Base-by-base conservation (phyloP, 2,797 vertebrate genomes). In the Aphelocoma californica region DNA sequence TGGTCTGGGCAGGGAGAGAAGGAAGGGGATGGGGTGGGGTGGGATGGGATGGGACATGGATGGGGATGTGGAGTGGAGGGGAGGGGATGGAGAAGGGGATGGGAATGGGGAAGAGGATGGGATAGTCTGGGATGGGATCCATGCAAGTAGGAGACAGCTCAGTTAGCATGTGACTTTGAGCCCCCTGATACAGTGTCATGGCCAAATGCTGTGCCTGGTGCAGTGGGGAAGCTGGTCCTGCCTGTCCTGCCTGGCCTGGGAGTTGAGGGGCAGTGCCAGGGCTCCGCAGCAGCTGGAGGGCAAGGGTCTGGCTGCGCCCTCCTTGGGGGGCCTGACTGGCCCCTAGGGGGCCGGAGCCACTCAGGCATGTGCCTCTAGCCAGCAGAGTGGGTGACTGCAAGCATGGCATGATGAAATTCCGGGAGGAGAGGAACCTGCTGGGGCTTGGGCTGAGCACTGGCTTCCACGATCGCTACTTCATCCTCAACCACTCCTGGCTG, bases 381-480 rank as follows among this genome's bases (percentile, higher is more conserved):
- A 98, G 97, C 97, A 98, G 98, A 91, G 98, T 97, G 67, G 98
- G 99, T 0, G 97, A 98, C 86, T 98, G 98, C 95, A 99, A 99
- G 93, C 98, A 99, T 0, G 99, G 99, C 21, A 98, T 98, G 98
- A 98, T 99, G 98, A 99, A 99, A 92, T 99, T 99, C 96, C 97
- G 98, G 8, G 99, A 99, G 91, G 99, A 99, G 96, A 98, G 98
- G 74, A 99, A 98, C 96, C 96, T 99, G 61, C 96, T 99, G 91
- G 98, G 98, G 18, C 96, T 99, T 44, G 99, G 98, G 6, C 97
- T 98, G 14, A 96, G 97, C 58, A 97, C 98, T 0, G 98, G 98
- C 95, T 99, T 99, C 96, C 98, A 99, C 0, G 99, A 99, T 60
- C 98, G 99, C 34, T 99, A 99, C 97, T 99, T 99, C 96, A 99